phyloP scores from a whole-genome alignment of 2,797 vertebrate species.

The Rhyacichthys aspro region DNA sequence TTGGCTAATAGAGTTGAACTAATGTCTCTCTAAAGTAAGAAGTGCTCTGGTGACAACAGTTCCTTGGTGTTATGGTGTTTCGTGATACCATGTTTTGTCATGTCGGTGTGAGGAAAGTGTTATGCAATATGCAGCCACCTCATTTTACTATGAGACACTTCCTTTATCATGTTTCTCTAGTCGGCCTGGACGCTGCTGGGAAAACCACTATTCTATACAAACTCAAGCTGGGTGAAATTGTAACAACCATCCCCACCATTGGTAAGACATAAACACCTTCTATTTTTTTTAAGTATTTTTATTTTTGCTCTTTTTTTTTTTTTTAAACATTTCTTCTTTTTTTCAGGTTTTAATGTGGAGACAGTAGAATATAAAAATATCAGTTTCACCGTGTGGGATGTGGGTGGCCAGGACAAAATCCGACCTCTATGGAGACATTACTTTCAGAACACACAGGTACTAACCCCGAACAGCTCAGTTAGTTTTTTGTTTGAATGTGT shows the following conservation, averaged over 20 bases:
- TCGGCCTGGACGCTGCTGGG: constrained; percentile 90
- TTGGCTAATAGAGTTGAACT: too few relatives aligned
- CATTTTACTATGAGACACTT: not conserved
- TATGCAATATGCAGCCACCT: constrained; percentile 14
- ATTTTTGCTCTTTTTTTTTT: not conserved
- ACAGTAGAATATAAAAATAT: constrained; percentile 95
- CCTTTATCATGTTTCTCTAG: constrained; percentile 53
- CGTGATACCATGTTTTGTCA: not conserved
- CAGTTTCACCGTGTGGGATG: constrained; percentile 95
- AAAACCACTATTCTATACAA: constrained; percentile 95
- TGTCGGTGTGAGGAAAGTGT: constrained; percentile 3
- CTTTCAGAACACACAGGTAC: constrained; percentile 94
- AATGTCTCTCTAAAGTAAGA: too few relatives aligned
- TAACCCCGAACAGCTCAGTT: not conserved
- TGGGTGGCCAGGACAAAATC: constrained; percentile 94
- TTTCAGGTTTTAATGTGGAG: constrained; percentile 92
- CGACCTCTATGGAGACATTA: constrained; percentile 94
- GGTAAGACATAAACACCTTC: constrained; percentile 75
- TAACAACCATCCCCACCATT: constrained; percentile 93
- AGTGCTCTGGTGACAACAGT: not conserved
- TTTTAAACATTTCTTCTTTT: not conserved
- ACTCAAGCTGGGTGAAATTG: constrained; percentile 91
- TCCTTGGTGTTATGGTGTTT: not conserved
- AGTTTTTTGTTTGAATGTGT: too few relatives aligned
- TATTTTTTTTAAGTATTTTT: not conserved